These are phyloP conservation scores for Falco novaeseelandiae DNA, from an alignment of 2,797 vertebrate genomes.

Conservation along the genomic window DNA sequence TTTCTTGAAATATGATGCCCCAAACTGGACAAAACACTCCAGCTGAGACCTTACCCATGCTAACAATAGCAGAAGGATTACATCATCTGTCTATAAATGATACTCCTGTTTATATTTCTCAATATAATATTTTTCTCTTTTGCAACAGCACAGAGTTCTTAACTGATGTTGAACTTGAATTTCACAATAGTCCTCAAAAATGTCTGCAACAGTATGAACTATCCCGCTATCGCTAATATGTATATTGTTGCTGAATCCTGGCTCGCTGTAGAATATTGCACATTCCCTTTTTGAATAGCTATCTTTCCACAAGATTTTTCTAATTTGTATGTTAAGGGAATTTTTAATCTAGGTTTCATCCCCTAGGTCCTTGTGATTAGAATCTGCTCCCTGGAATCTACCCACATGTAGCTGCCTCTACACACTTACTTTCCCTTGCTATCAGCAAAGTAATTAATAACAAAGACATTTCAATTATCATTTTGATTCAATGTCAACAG, in stretches of 20 bases:
- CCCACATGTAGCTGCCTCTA: not conserved
- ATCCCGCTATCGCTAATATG: not conserved
- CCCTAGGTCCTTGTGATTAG: not conserved
- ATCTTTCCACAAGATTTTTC: not conserved
- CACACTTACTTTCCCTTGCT: not conserved
- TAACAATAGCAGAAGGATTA: constrained; percentile 23
- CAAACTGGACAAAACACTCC: constrained; percentile 43
- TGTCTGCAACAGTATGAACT: not conserved
- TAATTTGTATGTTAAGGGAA: not conserved
- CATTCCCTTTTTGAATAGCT: not conserved
- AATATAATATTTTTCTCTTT: not conserved
- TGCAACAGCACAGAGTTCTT: not conserved
- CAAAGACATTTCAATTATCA: not conserved
- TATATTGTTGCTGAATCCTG: not conserved
- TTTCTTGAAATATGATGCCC: constrained; percentile 19
- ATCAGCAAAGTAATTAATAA: not conserved
- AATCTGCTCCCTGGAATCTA: not conserved
- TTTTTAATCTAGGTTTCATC: not conserved
- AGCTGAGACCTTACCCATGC: not conserved
- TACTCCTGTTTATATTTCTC: not conserved
- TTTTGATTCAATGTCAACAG: not conserved
- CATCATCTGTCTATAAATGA: constrained; percentile 20
- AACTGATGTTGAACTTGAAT: not conserved
- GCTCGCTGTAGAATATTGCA: not conserved
- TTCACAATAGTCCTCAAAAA: not conserved